Evolutionary conservation across 2,797 vertebrate genomes (phyloP).

Genomic region (Lophotriccus pileatus): DNA sequence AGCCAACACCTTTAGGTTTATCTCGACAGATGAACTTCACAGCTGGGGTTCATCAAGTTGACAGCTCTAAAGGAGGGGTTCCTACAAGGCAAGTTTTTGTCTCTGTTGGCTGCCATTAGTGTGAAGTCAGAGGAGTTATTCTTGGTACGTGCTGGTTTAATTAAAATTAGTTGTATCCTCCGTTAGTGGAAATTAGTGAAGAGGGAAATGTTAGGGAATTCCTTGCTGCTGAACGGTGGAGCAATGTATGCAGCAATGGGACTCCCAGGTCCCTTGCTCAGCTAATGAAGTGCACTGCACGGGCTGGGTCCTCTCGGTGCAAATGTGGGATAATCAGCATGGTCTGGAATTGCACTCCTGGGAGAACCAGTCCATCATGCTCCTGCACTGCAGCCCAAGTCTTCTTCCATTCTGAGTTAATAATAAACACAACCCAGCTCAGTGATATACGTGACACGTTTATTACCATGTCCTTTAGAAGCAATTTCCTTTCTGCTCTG

Average conservation of each 20-base stretch:
- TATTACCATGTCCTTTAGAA: conserved; percentile 55
- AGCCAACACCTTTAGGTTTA: neutral
- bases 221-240: conserved; percentile 4
- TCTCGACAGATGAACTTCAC: neutral
- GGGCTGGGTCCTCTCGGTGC: neutral
- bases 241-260: neutral
- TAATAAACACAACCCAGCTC: conserved; percentile 34
- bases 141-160: neutral
- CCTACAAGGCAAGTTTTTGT: neutral
- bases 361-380: neutral
- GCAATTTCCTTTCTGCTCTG: conserved; percentile 61
- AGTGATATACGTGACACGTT: conserved; percentile 42
- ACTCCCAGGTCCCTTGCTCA: neutral
- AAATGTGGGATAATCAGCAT: neutral
- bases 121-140: neutral
- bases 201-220: neutral
- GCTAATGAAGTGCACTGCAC: neutral
- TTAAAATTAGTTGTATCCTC: neutral
- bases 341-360: neutral
- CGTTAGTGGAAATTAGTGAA: conserved; percentile 8
- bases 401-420: conserved; percentile 17
- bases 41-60: neutral
- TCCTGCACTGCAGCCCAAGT: fast-evolving
- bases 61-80: neutral
- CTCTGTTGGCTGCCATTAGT: neutral